phyloP scores from a whole-genome alignment of 2,888 invertebrate species.

The Sesia bembeciformis region DNA sequence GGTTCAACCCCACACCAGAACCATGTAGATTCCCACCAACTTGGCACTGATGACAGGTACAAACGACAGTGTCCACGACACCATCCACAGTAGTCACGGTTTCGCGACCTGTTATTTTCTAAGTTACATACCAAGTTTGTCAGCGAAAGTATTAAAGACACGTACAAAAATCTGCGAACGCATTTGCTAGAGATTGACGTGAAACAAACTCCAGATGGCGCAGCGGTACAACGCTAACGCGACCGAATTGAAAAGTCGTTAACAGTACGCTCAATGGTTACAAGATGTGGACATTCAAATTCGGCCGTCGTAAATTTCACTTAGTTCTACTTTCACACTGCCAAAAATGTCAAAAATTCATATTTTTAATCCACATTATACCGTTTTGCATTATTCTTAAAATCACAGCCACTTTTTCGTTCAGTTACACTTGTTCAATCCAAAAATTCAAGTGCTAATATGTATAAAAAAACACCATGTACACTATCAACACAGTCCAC shows the following conservation, averaged over 20 bases:
- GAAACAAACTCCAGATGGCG: slow-evolving; percentile 50
- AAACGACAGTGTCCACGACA: neutral
- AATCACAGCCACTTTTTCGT: slow-evolving; percentile 45
- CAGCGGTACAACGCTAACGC: slow-evolving; percentile 26
- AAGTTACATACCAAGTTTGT: slow-evolving; percentile 20
- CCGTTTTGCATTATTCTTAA: slow-evolving; percentile 18
- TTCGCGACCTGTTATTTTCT: neutral
- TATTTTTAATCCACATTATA: slow-evolving; percentile 28
- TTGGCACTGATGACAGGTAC: neutral
- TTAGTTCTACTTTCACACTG: slow-evolving; percentile 46
- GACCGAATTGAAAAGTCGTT: slow-evolving; percentile 31
- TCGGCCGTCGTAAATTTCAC: slow-evolving; percentile 17
- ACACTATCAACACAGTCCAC: neutral
- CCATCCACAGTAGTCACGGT: neutral
- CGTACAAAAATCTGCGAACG: slow-evolving; percentile 44
- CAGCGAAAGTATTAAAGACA: slow-evolving; percentile 54
- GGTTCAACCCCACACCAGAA: slow-evolving; percentile 55
- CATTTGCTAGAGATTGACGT: slow-evolving; percentile 42
- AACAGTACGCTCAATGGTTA: slow-evolving; percentile 18
- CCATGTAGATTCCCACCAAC: slow-evolving; percentile 40
- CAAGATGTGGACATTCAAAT: slow-evolving; percentile 21
- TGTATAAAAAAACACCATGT: slow-evolving; percentile 32
- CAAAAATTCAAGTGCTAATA: slow-evolving; percentile 36
- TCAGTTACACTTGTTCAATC: slow-evolving; percentile 14
- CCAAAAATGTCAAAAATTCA: slow-evolving; percentile 52